Conservation (phyloP, 1,140 invertebrate genomes). For the Calliopsis andreniformis region DNA sequence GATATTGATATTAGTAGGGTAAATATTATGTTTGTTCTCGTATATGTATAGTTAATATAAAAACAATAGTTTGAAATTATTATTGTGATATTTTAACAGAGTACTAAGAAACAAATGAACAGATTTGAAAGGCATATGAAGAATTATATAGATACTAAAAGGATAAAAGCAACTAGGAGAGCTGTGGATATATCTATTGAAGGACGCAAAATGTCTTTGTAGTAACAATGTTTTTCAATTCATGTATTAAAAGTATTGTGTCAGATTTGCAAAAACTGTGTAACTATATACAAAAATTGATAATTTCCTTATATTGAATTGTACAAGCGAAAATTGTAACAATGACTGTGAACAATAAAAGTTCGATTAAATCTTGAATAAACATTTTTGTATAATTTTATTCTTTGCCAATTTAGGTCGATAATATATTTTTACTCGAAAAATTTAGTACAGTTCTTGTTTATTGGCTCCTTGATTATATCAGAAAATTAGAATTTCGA, state of each 20-base stretch:
- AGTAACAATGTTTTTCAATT: conserved; percentile 64
- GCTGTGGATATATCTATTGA: conserved; percentile 97
- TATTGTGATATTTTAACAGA: conserved; percentile 79
- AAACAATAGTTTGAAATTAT: conserved; percentile 10
- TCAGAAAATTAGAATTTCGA: no score
- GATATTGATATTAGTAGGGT: conserved; percentile 92
- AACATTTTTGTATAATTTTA: no score
- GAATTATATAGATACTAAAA: conserved; percentile 92
- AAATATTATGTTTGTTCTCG: conserved; percentile 74
- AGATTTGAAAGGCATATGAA: conserved; percentile 96
- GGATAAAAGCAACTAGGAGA: conserved; percentile 88
- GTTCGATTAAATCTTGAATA: not conserved
- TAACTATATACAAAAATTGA: not conserved
- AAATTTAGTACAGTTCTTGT: no score
- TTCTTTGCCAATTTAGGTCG: no score
- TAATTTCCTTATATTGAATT: not conserved
- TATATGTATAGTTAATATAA: not conserved
- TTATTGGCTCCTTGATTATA: no score
- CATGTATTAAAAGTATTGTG: not conserved
- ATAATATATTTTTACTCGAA: no score
- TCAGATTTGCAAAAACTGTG: not conserved
- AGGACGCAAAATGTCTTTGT: conserved; percentile 96
- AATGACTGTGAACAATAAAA: conserved; percentile 39
- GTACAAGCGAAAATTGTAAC: conserved; percentile 1
- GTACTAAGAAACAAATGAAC: conserved; percentile 90